These are phyloP conservation scores for Acanthurus tractus DNA, from an alignment of 2,797 vertebrate species.

Conservation along the genomic window DNA sequence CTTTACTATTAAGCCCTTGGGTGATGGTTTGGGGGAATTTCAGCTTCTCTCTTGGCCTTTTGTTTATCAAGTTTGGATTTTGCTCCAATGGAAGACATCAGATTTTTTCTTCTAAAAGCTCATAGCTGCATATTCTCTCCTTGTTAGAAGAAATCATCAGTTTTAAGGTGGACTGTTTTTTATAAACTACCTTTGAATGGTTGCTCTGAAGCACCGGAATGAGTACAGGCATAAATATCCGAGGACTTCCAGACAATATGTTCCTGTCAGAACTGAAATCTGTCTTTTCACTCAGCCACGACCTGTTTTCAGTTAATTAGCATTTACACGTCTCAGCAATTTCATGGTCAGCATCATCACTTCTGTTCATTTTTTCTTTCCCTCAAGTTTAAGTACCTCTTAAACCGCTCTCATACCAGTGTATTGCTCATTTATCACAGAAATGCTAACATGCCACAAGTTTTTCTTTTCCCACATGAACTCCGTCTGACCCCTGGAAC, in stretches of 20 bases:
- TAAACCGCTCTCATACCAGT: slow-evolving; percentile 36
- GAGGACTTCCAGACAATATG: not conserved
- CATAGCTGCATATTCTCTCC: slow-evolving; percentile 4
- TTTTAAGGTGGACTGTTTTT: slow-evolving; percentile 1
- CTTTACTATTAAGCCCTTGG: slow-evolving; percentile 59
- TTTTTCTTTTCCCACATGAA: slow-evolving; percentile 52
- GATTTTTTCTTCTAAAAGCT: not conserved
- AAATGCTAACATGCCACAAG: slow-evolving; percentile 48
- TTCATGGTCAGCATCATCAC: slow-evolving; percentile 59
- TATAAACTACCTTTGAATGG: not conserved
- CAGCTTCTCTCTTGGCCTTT: slow-evolving; percentile 37
- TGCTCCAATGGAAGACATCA: slow-evolving; percentile 4
- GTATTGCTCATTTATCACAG: slow-evolving; percentile 57
- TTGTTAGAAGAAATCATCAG: not conserved
- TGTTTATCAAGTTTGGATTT: slow-evolving; percentile 50
- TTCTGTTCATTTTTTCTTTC: slow-evolving; percentile 11
- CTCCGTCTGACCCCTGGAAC: slow-evolving; percentile 63
- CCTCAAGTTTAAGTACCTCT: slow-evolving; percentile 27
- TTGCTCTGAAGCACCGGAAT: not conserved
- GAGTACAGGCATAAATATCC: not conserved
- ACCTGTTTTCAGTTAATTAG: slow-evolving; percentile 18
- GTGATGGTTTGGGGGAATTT: slow-evolving; percentile 58
- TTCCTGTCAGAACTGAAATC: slow-evolving; percentile 35
- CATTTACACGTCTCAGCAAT: slow-evolving; percentile 36
- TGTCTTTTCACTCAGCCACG: slow-evolving; percentile 20